Percentiles rank a stretch among this genome's conserved stretches.
These are phyloP conservation scores for Catajapyx aquilonaris DNA, from an alignment of 1,140 invertebrate species.

Conservation along the genomic window DNA sequence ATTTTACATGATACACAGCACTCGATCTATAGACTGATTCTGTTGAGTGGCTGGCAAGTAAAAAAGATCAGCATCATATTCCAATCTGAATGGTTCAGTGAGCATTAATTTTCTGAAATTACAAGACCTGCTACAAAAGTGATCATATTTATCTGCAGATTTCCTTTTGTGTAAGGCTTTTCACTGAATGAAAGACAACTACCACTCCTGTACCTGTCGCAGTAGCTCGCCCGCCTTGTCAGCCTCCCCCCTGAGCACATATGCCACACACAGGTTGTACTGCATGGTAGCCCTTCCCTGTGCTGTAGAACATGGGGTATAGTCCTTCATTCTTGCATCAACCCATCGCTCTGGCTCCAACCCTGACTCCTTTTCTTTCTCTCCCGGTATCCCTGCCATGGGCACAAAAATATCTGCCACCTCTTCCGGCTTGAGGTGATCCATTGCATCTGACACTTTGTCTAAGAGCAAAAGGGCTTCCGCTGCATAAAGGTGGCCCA, in stretches of 20 bases:
- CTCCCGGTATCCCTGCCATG: slow-evolving; percentile 14
- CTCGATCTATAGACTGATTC: no score
- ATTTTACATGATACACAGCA: no score
- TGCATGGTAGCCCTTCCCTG: slow-evolving; percentile 44
- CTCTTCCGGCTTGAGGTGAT: slow-evolving; percentile 59
- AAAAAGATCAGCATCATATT: no score
- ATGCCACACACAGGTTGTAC: slow-evolving; percentile 59
- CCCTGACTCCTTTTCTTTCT: slow-evolving; percentile 1
- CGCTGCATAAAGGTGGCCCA: slow-evolving; percentile 71
- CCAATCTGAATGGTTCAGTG: no score
- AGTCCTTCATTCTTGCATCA: neutral
- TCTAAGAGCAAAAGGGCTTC: slow-evolving; percentile 72
- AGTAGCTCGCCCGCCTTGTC: slow-evolving; percentile 46
- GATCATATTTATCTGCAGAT: no score
- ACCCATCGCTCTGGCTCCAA: slow-evolving; percentile 4
- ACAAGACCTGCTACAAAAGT: no score
- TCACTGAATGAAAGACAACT: no score
- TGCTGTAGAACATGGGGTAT: no score
- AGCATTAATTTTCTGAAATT: no score
- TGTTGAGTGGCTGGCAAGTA: no score
- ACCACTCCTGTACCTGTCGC: slow-evolving; percentile 36
- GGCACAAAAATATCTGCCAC: slow-evolving; percentile 33
- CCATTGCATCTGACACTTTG: slow-evolving; percentile 58
- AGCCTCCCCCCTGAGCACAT: slow-evolving; percentile 50
- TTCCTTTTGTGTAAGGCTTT: no score